Base-by-base conservation (phyloP, 2,888 invertebrate genomes). In the Dolichomitus sp. region DNA sequence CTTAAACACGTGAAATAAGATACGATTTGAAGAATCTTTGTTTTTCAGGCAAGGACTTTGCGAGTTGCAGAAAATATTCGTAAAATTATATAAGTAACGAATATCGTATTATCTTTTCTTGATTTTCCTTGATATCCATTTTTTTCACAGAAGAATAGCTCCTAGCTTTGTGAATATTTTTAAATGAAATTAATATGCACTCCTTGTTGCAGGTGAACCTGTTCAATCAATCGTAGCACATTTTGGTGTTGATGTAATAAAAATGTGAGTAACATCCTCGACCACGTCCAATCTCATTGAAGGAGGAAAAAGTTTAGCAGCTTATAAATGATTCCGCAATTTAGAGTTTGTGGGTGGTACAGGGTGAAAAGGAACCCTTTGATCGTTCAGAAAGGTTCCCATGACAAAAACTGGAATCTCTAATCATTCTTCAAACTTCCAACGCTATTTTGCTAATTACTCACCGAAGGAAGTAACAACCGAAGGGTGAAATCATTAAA, bases 381-480 rank as follows among this genome's bases (percentile, higher is more conserved):
- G 87, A 70, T 84, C 68, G 72, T 80, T 63, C 82, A 86, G 80
- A 85, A 84, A 84, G 86, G 84, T 87, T 86, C 85, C 83, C 80
- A 80, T 66, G 48, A 19, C 70, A 84, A 68, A 23, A 54, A 69
- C 57, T 52, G 69, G 84, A 84, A 81, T 83, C 86, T 86, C 86
- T 89, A 89, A 90, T 90, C 88, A 90, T 90, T 91, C 88, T 89
- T 89, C 83, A 87, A 89, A 90, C 87, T 90, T 91, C 89, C 83
- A 72, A 87, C 87, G 87, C 86, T 85, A 42, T 42, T 84, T 84
- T 80, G 85, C 87, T 90, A 90, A 92, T 91, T 90, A 90, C 87
- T 86, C 65, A 84, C 81, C 87, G 86, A 81, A 86, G 83, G 84
- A 81, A 80, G 86, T 61, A 79, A 33, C 48, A 83, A 87, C 84